These are phyloP conservation scores for Sesamia nonagrioides DNA, from an alignment of 1,140 invertebrate genomes.

Conservation along the genomic window DNA sequence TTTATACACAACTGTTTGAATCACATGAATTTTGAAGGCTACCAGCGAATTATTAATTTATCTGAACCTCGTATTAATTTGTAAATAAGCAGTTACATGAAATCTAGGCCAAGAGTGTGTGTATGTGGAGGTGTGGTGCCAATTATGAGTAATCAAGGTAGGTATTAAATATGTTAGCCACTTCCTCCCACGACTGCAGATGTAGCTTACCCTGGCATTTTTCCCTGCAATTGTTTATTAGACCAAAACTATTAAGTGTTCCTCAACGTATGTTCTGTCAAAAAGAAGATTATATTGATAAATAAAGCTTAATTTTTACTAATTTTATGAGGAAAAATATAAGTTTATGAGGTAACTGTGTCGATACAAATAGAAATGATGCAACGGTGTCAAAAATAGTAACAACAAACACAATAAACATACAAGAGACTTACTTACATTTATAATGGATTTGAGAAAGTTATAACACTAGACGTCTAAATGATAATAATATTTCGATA, in stretches of 20 bases:
- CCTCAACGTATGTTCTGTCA: conserved; percentile 67
- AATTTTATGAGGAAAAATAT: not conserved
- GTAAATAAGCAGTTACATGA: not conserved
- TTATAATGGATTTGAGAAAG: not conserved
- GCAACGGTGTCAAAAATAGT: conserved; percentile 69
- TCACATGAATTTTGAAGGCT: not conserved
- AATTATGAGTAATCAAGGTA: conserved; percentile 41
- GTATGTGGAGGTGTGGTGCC: conserved; percentile 13
- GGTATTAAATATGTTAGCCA: conserved; percentile 67
- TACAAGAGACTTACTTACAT: conserved; percentile 25
- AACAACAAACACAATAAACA: not conserved
- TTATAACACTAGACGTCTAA: not conserved
- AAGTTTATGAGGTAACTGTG: not conserved
- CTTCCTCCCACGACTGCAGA: conserved; percentile 74
- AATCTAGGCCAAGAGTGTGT: not conserved
- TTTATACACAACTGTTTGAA: not conserved
- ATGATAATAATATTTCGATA: not conserved
- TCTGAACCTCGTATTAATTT: not conserved
- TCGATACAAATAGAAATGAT: conserved; percentile 56
- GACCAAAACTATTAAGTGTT: conserved; percentile 51
- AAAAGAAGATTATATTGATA: conserved; percentile 63
- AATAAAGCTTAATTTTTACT: not conserved
- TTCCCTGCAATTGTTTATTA: conserved; percentile 60
- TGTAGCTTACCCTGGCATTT: conserved; percentile 85
- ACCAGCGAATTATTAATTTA: not conserved